phyloP scores from a whole-genome alignment of 2,113 vertebrate species.

The Pholis gunnellus region DNA sequence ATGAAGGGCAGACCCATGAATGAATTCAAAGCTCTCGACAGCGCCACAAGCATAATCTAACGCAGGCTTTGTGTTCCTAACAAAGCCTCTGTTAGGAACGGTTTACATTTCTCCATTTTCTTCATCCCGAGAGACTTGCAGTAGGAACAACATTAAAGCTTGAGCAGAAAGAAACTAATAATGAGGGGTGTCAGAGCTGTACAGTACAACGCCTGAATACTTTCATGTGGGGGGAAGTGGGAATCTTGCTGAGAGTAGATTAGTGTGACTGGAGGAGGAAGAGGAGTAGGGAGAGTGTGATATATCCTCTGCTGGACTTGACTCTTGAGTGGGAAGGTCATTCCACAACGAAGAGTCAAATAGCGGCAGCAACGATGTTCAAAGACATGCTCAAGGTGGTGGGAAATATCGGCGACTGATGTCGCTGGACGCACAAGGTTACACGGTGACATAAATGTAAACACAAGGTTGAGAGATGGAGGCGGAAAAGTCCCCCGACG shows the following conservation, averaged over 20 bases:
- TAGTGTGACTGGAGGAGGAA: neutral
- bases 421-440: constrained; percentile 55
- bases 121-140: constrained; percentile 12
- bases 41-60: constrained; percentile 20
- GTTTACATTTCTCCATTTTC: constrained; percentile 32
- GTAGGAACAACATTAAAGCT: constrained; percentile 22
- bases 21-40: constrained; percentile 29
- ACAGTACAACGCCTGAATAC: constrained; percentile 31
- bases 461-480: constrained; percentile 66
- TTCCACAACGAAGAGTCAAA: constrained; percentile 13
- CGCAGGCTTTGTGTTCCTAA: constrained; percentile 32
- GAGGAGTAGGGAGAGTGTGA: neutral
- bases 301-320: neutral
- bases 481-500: constrained; percentile 33
- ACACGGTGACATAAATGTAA: constrained; percentile 43
- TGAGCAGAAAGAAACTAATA: constrained; percentile 1
- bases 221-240: constrained; percentile 24
- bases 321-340: constrained; percentile 45
- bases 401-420: constrained; percentile 6
- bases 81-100: constrained; percentile 17
- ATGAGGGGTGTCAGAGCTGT: constrained; percentile 33
- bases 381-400: constrained; percentile 53
- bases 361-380: neutral
- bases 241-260: constrained; percentile 20
- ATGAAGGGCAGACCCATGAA: constrained; percentile 15